These are phyloP conservation scores for Opisthocomus hoazin DNA, from an alignment of 2,113 vertebrate species.

Conservation along the genomic window DNA sequence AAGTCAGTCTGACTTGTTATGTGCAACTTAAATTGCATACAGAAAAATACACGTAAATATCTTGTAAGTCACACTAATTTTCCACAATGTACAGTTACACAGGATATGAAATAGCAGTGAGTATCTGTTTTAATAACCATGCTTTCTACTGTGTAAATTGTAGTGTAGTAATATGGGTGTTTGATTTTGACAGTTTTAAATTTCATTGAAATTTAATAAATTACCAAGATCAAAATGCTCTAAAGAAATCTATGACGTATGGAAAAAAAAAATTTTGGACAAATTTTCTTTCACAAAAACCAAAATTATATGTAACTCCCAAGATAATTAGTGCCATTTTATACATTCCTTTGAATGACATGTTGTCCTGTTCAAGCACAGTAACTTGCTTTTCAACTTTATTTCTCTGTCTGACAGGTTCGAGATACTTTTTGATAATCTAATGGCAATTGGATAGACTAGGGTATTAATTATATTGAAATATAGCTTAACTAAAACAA, in stretches of 20 bases:
- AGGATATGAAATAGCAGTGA: neutral
- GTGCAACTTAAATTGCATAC: neutral
- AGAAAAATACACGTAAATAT: neutral
- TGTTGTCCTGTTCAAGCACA: neutral
- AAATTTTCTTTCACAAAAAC: neutral
- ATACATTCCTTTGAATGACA: neutral
- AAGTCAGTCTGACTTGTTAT: neutral
- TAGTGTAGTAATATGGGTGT: neutral
- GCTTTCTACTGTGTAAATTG: neutral
- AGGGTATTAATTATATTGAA: neutral
- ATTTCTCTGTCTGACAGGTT: neutral
- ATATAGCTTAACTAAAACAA: neutral
- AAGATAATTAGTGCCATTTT: neutral
- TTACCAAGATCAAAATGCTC: neutral
- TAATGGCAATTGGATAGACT: neutral
- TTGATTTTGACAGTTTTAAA: neutral
- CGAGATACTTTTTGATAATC: neutral
- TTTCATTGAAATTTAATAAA: neutral
- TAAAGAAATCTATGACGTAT: neutral
- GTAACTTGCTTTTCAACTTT: neutral
- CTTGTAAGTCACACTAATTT: neutral
- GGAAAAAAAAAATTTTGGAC: neutral
- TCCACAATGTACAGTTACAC: neutral
- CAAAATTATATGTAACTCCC: neutral
- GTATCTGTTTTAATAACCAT: neutral